A percentile compares a stretch with the other conserved stretches of the same genome.
Evolutionary conservation across 2,888 invertebrate genomes (phyloP).

Genomic region (Cephus runcator): DNA sequence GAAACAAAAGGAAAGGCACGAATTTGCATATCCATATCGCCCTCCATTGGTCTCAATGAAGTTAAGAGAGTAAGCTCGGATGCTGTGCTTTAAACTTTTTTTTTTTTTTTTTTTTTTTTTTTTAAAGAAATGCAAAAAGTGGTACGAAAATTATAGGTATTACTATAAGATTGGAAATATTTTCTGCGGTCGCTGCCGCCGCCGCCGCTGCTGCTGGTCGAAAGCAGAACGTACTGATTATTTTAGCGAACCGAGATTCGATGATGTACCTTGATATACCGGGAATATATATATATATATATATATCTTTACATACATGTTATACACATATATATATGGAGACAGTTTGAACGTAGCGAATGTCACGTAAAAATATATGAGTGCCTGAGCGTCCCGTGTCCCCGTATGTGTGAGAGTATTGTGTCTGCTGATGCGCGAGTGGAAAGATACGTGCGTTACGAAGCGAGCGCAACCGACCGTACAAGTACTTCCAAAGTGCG

Average conservation of each 20-base stretch:
- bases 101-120: too few species aligned
- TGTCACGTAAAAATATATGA: too few species aligned
- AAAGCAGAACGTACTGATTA: constrained; percentile 51
- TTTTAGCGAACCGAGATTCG: constrained; percentile 48
- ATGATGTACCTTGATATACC: constrained; percentile 47
- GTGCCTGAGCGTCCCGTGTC: too few species aligned
- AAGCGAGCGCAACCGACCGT: not conserved
- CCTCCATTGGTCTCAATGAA: too few species aligned
- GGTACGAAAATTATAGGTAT: too few species aligned
- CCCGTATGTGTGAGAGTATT: too few species aligned
- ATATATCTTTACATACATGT: constrained; percentile 11
- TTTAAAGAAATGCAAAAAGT: too few species aligned
- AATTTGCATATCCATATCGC: constrained; percentile 20
- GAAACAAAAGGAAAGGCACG: constrained; percentile 7
- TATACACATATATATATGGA: constrained; percentile 16
- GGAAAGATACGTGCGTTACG: too few species aligned
- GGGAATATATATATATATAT: constrained; percentile 8
- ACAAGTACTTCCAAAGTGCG: not conserved
- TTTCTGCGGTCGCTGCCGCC: constrained; percentile 13
- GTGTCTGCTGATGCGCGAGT: too few species aligned
- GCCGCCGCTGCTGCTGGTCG: constrained; percentile 9
- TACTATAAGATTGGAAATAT: too few species aligned
- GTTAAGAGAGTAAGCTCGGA: too few species aligned
- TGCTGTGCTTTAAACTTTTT: too few species aligned
- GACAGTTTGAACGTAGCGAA: not conserved